These are phyloP conservation scores for Xanthia togata DNA, from an alignment of 2,888 invertebrate species.

Conservation along the genomic window DNA sequence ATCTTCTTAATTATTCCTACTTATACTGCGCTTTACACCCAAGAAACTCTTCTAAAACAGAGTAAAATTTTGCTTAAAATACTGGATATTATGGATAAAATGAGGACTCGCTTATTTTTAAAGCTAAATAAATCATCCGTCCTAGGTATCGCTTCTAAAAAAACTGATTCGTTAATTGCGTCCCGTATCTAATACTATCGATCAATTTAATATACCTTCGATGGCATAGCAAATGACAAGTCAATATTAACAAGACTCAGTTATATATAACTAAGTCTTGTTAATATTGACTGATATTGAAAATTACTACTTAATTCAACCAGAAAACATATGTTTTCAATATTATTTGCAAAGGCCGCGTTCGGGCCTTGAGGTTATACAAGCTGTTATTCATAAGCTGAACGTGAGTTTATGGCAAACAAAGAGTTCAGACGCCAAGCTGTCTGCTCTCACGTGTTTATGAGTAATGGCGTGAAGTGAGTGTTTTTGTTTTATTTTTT, in stretches of 20 bases:
- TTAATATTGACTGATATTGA: no score
- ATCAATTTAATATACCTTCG: no score
- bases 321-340: slow-evolving; percentile 53
- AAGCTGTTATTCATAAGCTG: slow-evolving; percentile 62
- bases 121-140: background rate
- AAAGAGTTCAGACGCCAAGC: slow-evolving; percentile 75
- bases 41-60: background rate
- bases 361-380: slow-evolving; percentile 58
- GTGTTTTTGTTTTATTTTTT: slow-evolving; percentile 42
- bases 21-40: background rate
- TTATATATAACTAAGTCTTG: no score
- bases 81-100: no score
- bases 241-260: background rate
- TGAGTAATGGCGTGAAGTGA: slow-evolving; percentile 63
- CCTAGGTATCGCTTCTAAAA: background rate
- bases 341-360: slow-evolving; percentile 76
- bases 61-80: background rate
- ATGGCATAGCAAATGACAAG: background rate
- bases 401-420: slow-evolving; percentile 72
- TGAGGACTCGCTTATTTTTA: background rate
- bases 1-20: background rate
- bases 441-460: slow-evolving; percentile 70
- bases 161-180: background rate
- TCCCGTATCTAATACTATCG: background rate
- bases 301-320: background rate